Evolutionary conservation across 2,888 invertebrate genomes (phyloP).

Genomic region (Seira musarum): DNA sequence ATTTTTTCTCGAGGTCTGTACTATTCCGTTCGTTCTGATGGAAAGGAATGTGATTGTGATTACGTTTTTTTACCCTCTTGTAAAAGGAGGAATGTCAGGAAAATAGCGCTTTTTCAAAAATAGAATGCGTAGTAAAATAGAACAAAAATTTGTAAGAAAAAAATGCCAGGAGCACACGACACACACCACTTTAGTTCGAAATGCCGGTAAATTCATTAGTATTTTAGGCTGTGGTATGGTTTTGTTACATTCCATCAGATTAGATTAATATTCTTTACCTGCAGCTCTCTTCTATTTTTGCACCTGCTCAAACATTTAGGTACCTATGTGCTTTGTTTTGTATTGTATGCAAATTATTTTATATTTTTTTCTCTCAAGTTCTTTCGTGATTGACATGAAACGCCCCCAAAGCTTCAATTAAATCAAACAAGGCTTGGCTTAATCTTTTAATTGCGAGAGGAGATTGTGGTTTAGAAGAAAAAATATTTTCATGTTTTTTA

Average conservation of each 20-base stretch:
- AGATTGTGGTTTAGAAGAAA: constrained; percentile 22
- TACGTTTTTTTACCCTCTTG: constrained; percentile 4
- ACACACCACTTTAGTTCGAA: neutral
- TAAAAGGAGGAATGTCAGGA: neutral
- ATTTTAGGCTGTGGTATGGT: no score
- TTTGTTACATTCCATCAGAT: constrained; percentile 2
- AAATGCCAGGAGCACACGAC: no score
- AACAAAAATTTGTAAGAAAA: no score
- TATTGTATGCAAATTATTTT: neutral
- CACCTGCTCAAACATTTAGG: neutral
- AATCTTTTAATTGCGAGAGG: constrained; percentile 14
- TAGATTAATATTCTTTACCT: neutral
- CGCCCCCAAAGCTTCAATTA: constrained; percentile 24
- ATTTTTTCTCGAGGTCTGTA: neutral
- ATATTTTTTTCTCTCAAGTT: neutral
- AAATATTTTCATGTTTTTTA: constrained; percentile 29
- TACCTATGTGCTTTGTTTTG: neutral
- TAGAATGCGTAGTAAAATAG: constrained; percentile 6
- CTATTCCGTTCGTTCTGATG: neutral
- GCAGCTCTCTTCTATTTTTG: neutral
- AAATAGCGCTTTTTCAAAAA: neutral
- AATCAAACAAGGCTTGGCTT: constrained; percentile 25
- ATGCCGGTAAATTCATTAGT: neutral
- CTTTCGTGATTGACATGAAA: constrained; percentile 1
- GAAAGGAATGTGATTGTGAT: constrained; percentile 14